Evolutionary conservation across 92 coral and sea anemone species (phyloP).

Genomic region (Plumapathes pennacea): DNA sequence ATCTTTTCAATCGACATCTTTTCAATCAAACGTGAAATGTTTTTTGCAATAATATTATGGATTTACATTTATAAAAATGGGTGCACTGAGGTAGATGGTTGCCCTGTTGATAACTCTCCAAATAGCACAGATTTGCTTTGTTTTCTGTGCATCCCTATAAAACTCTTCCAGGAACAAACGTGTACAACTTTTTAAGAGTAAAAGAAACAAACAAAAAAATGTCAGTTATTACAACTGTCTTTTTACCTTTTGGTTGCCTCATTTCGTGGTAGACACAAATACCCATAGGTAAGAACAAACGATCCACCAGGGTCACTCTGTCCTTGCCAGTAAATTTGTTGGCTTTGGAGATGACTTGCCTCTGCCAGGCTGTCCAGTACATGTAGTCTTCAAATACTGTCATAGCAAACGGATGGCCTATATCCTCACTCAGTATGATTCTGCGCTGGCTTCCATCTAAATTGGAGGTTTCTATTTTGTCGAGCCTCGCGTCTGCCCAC

Average conservation of each 20-base stretch:
- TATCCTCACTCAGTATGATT: slow-evolving; percentile 30
- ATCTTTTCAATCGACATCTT: too few relatives aligned
- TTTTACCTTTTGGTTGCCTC: slow-evolving; percentile 81
- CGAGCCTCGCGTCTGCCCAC: slow-evolving; percentile 84
- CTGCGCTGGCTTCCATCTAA: slow-evolving; percentile 68
- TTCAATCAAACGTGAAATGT: too few relatives aligned
- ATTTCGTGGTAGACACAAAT: slow-evolving; percentile 61
- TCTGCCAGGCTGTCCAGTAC: slow-evolving; percentile 65
- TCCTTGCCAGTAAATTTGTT: slow-evolving; percentile 73
- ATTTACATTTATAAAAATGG: too few relatives aligned
- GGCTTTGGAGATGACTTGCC: slow-evolving; percentile 48
- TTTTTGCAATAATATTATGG: too few relatives aligned
- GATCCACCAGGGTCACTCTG: slow-evolving; percentile 13
- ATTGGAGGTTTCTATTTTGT: slow-evolving; percentile 67
- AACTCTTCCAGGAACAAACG: too few relatives aligned
- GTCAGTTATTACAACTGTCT: too few relatives aligned
- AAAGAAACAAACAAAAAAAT: too few relatives aligned
- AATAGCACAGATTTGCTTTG: too few relatives aligned
- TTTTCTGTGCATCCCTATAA: too few relatives aligned
- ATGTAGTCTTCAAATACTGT: slow-evolving; percentile 74
- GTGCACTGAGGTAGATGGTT: too few relatives aligned
- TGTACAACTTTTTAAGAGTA: too few relatives aligned
- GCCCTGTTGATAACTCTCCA: too few relatives aligned
- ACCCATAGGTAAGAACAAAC: slow-evolving; percentile 62
- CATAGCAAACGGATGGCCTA: slow-evolving; percentile 60